phyloP scores from a whole-genome alignment of 2,113 vertebrate species.

The Stigmatopora nigra region DNA sequence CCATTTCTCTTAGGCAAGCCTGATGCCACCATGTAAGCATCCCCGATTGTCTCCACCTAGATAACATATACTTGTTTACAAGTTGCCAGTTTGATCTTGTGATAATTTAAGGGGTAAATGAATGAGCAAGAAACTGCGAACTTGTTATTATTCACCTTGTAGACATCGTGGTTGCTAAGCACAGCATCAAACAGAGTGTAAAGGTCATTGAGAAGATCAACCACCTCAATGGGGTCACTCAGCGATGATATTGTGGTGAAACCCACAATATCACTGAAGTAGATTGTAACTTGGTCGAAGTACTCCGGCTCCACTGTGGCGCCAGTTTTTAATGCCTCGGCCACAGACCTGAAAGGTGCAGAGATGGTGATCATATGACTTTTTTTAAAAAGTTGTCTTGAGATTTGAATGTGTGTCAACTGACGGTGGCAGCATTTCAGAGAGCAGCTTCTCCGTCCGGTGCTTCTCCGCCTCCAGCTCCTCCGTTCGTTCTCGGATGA shows the following conservation, averaged over 20 bases:
- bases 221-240: constrained; percentile 87
- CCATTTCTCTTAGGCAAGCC: constrained; percentile 86
- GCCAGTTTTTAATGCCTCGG: constrained; percentile 86
- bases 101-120: not conserved
- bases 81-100: not conserved
- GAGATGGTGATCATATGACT: not conserved
- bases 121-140: no score
- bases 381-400: not conserved
- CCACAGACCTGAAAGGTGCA: constrained; percentile 75
- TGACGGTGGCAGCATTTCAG: constrained; percentile 90
- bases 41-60: constrained; percentile 90
- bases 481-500: constrained; percentile 84
- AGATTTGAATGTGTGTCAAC: constrained; percentile 42
- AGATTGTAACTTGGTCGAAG: constrained; percentile 91
- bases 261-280: constrained; percentile 90
- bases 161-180: constrained; percentile 85
- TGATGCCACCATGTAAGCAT: constrained; percentile 88
- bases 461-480: constrained; percentile 92
- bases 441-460: constrained; percentile 86
- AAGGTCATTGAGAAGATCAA: constrained; percentile 90
- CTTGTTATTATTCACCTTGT: no score
- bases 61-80: not conserved
- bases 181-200: constrained; percentile 86
- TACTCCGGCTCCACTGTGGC: constrained; percentile 83
- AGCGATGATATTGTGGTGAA: constrained; percentile 91